Base-by-base conservation (phyloP, 2,888 invertebrate species). In the Lypha dubia region DNA sequence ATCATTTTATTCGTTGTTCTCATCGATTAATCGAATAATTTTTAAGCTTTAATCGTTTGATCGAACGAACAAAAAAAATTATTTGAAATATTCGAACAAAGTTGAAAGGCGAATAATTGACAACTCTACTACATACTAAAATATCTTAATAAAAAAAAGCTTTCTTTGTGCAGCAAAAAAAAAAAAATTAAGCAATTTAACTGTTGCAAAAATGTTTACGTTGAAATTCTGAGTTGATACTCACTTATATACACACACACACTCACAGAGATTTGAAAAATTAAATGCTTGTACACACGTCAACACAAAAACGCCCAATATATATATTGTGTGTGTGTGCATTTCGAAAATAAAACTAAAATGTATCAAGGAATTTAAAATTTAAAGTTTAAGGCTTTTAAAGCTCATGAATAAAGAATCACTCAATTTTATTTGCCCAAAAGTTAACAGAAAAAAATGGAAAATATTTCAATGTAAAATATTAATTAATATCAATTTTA, bases 281-380 rank as follows among this genome's bases (percentile, higher is more conserved):
- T 87, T 77, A 79, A 84, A 87, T 74, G 86, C 84, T 84, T 79
- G 85, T 73, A 86, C 84, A 82, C 89, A 90, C 88, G 90, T 90
- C 90, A 90, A 87, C 87, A 86, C 83, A 84, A 81, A 86, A 88
- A 88, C 90, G 90, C 90, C 90, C 87, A 73, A 68, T 67, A 17
- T 28, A 28, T 28, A n/a, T n/a, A n/a, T n/a, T n/a, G n/a, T n/a
- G n/a, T n/a, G n/a, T n/a, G n/a, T n/a, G n/a, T 44, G 20, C 8
- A 60, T 13, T 7, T 22, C 24, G 38, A 46, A 56, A 38, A 63
- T 22, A 58, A 51, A 53, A 32, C 28, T n/a, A 49, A 28, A 53
- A 60, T 46, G 68, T 60, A 73, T 49, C 20, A 70, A 67, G 41
- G 53, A 77, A 77, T 68, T n/a, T n/a, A n/a, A 46, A 77, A 74